Evolutionary conservation across 2,113 vertebrate species (phyloP), one percentile per base, ranked within the genome.

Genomic region (Amblyopsis rosae): DNA sequence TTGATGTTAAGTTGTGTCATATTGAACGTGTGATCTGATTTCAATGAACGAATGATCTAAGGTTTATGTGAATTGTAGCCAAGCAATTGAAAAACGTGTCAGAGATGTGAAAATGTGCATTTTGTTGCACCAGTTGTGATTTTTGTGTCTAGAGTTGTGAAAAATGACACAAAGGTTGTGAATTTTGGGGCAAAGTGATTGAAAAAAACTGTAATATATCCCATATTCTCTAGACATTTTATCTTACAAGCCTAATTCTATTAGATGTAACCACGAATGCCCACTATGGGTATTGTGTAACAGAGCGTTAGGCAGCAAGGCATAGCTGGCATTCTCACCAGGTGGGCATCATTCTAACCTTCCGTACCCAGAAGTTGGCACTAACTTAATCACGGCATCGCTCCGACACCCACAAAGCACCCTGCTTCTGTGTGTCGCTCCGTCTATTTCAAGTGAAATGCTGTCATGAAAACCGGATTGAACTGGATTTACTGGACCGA

Each of bases 351-450:
- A 68, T 60, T 26, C 73, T 75, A 64, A 69, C 65, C 70, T 54
- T 46, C 59, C 35, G 67, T 58, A 64, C 55, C 41, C 55, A n/a
- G 64, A 61, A 77, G 12, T 68, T 79, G 67, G 69, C 72, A 60
- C 33, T 41, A 70, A 67, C 53, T 26, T 9, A 51, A 67, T 5
- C 11, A 41, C 35, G 48, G 16, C 62, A 60, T 65, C 56, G 70
- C 58, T 47, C 64, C 70, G 74, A 82, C 82, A 69, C 86, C 82
- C 78, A 83, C 86, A 59, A 72, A 85, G 84, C 83, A 85, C 75
- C 77, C 81, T 51, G 75, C 70, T 67, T 77, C 62, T 57, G 26
- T 26, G 26, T 26, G 32, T 32, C 57, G 80, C 81, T 9, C 9
- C 56, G 65, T 73, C 78, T 66, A 62, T 65, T 70, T 82, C 66